Evolutionary conservation across 2,797 vertebrate species (phyloP).

Genomic region (Clarias fuscus): DNA sequence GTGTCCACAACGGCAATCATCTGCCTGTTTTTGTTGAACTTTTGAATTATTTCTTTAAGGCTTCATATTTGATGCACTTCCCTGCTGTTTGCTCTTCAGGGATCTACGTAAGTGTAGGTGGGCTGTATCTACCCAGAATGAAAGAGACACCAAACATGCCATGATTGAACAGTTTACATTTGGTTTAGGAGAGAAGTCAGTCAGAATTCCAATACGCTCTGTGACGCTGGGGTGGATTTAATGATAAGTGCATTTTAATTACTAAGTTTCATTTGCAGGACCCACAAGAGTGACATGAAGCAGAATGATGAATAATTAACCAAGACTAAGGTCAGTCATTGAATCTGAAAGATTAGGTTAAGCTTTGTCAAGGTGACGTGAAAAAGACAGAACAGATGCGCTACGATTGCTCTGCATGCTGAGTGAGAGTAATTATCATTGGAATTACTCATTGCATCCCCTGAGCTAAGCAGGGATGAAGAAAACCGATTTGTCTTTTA

Average conservation of each 20-base stretch:
- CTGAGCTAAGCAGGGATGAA: conserved; percentile 35
- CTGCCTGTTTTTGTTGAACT: background rate
- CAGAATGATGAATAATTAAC: conserved; percentile 12
- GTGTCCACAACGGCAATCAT: background rate
- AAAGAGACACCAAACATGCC: background rate
- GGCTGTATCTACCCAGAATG: background rate
- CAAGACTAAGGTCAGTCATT: conserved; percentile 1
- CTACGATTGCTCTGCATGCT: conserved; percentile 21
- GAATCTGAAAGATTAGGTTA: conserved; percentile 28
- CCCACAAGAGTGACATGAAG: background rate
- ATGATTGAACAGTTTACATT: background rate
- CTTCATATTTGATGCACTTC: background rate
- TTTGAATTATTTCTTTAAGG: background rate
- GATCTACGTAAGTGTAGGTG: background rate
- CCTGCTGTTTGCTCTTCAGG: background rate
- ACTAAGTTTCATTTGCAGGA: conserved; percentile 2
- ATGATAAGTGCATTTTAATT: conserved; percentile 12
- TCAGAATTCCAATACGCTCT: background rate
- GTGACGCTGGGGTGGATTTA: background rate
- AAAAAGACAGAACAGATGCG: conserved; percentile 5
- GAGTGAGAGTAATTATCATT: conserved; percentile 15
- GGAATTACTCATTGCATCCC: conserved; percentile 22
- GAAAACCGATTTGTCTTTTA: conserved; percentile 50
- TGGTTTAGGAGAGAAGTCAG: background rate
- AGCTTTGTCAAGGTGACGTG: conserved; percentile 22